These are phyloP conservation scores for Podarcis siculus DNA, from an alignment of 2,797 vertebrate species.

Conservation along the genomic window DNA sequence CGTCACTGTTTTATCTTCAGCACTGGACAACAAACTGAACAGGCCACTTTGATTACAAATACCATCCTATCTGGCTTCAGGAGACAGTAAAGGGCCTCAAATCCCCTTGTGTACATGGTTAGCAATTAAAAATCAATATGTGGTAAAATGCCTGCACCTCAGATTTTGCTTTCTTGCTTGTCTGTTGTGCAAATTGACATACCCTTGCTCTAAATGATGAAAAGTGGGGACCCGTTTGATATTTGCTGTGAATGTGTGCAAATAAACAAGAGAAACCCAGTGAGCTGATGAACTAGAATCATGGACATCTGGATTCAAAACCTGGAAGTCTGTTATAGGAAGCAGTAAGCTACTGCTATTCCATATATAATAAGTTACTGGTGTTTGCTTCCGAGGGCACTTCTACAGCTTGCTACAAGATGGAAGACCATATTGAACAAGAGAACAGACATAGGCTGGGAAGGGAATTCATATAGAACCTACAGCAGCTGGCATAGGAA, in stretches of 20 bases:
- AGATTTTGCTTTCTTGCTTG: not conserved
- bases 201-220: conserved; percentile 3
- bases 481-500: conserved; percentile 27
- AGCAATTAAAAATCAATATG: not conserved
- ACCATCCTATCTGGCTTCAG: conserved; percentile 8
- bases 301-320: conserved; percentile 25
- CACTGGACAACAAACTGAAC: conserved; percentile 44
- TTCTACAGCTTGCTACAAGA: conserved; percentile 38
- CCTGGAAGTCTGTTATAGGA: conserved; percentile 17
- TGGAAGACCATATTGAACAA: conserved; percentile 35
- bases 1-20: conserved; percentile 42
- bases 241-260: conserved; percentile 22
- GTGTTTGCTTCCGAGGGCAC: not conserved
- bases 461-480: conserved; percentile 29
- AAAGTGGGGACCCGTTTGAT: not conserved
- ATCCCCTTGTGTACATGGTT: not conserved
- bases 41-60: conserved; percentile 19
- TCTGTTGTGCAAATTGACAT: conserved; percentile 18
- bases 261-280: conserved; percentile 19
- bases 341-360: conserved; percentile 15
- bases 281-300: conserved; percentile 28
- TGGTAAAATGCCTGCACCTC: not conserved
- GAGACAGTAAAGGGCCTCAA: not conserved
- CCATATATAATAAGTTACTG: not conserved
- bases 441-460: conserved; percentile 37